phyloP scores from a whole-genome alignment of 2,797 vertebrate species.

The Erethizon dorsatum region DNA sequence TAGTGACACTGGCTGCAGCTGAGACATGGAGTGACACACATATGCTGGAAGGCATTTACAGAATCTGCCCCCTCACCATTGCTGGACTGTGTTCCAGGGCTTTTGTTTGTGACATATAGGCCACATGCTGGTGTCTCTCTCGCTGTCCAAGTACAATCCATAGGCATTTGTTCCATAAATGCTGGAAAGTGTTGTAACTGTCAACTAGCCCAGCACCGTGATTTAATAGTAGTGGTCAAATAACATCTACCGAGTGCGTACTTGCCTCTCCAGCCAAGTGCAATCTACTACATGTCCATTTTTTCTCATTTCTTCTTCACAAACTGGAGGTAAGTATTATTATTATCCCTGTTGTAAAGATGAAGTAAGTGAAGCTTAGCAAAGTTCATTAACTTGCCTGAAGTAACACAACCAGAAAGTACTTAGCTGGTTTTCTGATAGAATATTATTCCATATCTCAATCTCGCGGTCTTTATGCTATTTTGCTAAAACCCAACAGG shows the following conservation, averaged over 20 bases:
- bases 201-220: background rate
- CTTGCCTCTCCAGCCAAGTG: background rate
- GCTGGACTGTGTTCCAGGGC: slow-evolving; percentile 63
- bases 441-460: background rate
- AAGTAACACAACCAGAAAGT: background rate
- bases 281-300: background rate
- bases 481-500: background rate
- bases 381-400: background rate
- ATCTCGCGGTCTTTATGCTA: background rate
- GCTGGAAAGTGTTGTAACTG: background rate
- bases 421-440: background rate
- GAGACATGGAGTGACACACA: slow-evolving; percentile 65
- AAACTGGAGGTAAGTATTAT: background rate
- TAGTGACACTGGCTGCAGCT: slow-evolving; percentile 73
- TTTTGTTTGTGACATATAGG: slow-evolving; percentile 71
- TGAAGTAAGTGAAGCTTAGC: slow-evolving; percentile 6
- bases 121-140: slow-evolving; percentile 66
- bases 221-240: slow-evolving; percentile 6
- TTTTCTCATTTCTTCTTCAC: slow-evolving; percentile 29
- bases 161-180: slow-evolving; percentile 45
- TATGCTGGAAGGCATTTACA: slow-evolving; percentile 64
- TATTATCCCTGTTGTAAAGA: background rate
- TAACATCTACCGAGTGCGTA: background rate
- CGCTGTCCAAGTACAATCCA: slow-evolving; percentile 13
- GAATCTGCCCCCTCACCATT: slow-evolving; percentile 46